phyloP scores from a whole-genome alignment of 2,113 vertebrate genomes.

The Mionectes macconnelli region DNA sequence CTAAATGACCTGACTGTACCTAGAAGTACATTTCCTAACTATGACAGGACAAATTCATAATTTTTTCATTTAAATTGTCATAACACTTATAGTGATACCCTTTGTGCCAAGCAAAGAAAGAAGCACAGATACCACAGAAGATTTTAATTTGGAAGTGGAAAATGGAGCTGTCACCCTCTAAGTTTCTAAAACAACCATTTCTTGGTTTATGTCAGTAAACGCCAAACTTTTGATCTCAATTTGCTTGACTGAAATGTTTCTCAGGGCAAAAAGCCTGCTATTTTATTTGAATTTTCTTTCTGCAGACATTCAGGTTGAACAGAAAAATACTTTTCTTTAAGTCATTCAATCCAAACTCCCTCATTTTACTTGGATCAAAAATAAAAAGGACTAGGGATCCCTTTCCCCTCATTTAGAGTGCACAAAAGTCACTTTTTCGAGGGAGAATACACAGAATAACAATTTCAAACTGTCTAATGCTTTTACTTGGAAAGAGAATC shows the following conservation, averaged over 20 bases:
- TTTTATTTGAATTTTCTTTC: background rate
- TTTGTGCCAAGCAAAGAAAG: background rate
- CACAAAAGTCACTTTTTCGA: background rate
- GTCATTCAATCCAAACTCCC: background rate
- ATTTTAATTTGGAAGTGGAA: background rate
- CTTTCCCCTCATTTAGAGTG: background rate
- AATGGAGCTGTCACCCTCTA: background rate
- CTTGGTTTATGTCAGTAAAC: background rate
- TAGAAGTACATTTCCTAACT: background rate
- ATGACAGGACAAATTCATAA: background rate
- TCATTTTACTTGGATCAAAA: background rate
- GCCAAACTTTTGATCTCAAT: background rate
- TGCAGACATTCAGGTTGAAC: background rate
- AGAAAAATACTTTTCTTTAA: background rate
- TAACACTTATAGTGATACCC: background rate
- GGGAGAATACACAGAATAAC: background rate
- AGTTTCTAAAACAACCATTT: background rate
- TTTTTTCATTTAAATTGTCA: background rate
- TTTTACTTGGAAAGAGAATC: background rate
- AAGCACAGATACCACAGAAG: background rate
- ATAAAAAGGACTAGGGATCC: background rate
- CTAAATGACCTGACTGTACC: background rate
- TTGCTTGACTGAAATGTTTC: background rate
- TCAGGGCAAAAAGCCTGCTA: accelerated
- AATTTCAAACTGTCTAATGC: background rate